Evolutionary conservation across 1,140 invertebrate species (phyloP).

Genomic region (Trachymyrmex septentrionalis): DNA sequence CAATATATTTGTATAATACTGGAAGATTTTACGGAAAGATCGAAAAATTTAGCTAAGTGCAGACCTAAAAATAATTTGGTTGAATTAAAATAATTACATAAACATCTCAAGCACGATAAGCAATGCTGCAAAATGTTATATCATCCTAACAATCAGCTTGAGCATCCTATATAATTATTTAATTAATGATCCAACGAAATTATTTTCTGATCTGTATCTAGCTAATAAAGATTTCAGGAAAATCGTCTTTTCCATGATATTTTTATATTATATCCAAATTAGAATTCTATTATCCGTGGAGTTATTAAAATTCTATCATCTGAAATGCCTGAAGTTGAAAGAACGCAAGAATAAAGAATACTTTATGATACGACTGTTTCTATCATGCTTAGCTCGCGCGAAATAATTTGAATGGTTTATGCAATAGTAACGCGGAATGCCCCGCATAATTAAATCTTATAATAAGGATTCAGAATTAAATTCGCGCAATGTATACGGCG

Average conservation of each 20-base stretch:
- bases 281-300: not conserved
- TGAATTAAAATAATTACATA: no score
- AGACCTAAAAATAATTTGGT: no score
- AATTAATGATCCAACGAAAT: no score
- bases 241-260: no score
- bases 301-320: constrained; percentile 3
- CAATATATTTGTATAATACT: not conserved
- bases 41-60: no score
- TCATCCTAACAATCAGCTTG: no score
- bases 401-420: constrained; percentile 21
- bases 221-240: no score
- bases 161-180: no score
- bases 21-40: no score
- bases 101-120: no score
- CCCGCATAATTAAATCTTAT: constrained; percentile 51
- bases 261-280: not conserved
- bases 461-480: constrained; percentile 56
- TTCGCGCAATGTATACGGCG: constrained; percentile 30
- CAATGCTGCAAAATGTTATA: no score
- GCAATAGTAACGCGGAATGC: not conserved
- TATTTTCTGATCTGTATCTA: no score
- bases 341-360: not conserved
- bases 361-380: not conserved
- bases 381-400: not conserved
- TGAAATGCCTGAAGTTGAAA: not conserved